Evolutionary conservation across 2,797 vertebrate species (phyloP).

Genomic region (Sorex maritimensis): DNA sequence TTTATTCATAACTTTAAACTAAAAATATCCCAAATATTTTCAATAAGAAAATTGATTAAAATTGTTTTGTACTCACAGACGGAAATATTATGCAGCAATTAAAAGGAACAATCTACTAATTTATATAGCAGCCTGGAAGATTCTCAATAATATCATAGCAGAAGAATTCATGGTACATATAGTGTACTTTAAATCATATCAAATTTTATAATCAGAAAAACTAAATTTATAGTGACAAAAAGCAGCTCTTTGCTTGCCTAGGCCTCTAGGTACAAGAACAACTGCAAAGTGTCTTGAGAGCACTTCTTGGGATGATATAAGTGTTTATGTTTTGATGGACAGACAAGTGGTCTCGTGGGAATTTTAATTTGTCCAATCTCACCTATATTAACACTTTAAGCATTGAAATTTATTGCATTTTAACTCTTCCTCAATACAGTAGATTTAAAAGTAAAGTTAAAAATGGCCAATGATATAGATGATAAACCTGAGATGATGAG

Average conservation of each 20-base stretch:
- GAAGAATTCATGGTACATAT: background rate
- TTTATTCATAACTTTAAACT: constrained; percentile 21
- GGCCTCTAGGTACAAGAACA: background rate
- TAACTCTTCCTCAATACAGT: constrained; percentile 35
- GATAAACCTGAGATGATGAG: constrained; percentile 2
- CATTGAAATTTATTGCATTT: constrained; percentile 28
- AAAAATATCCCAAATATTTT: constrained; percentile 21
- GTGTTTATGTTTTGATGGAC: background rate
- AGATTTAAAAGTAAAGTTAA: constrained; percentile 64
- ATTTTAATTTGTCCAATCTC: constrained; percentile 33
- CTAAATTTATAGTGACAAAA: background rate
- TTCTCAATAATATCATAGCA: constrained; percentile 2
- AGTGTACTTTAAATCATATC: background rate
- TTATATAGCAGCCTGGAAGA: background rate
- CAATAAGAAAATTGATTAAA: background rate
- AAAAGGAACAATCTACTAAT: constrained; percentile 26
- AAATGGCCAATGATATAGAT: constrained; percentile 14
- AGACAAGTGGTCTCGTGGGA: background rate
- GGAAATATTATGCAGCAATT: constrained; percentile 38
- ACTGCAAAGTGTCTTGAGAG: background rate
- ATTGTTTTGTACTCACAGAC: background rate
- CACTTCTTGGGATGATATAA: background rate
- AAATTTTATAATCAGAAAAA: constrained; percentile 52
- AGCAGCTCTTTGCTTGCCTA: background rate
- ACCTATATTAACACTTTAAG: constrained; percentile 2